A percentile compares a stretch with the other conserved stretches of the same genome.
These are phyloP conservation scores for Arbacia lixula DNA, from an alignment of 53 echinoderm and acorn worm genomes.

Conservation along the genomic window DNA sequence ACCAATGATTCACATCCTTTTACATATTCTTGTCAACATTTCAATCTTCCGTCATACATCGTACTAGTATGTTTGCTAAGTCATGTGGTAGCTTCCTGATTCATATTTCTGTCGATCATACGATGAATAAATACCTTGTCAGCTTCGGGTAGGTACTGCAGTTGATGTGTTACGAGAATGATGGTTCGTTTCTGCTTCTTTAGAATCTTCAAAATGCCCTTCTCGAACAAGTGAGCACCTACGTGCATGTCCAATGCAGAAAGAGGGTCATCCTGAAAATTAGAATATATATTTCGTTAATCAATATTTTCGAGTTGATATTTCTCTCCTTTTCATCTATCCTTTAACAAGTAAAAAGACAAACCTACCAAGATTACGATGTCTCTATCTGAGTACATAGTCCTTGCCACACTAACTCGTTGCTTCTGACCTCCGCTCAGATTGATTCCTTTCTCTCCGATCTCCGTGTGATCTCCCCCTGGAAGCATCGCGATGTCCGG, in stretches of 20 bases:
- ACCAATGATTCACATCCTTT: no score
- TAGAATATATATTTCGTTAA: no score
- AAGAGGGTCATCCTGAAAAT: slow-evolving; percentile 88
- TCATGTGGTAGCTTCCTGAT: no score
- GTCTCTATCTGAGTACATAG: slow-evolving; percentile 72
- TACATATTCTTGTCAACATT: no score
- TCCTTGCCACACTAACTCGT: slow-evolving; percentile 77
- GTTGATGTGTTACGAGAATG: slow-evolving; percentile 83
- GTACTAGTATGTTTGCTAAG: no score
- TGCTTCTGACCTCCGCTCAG: slow-evolving; percentile 86
- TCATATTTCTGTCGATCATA: no score
- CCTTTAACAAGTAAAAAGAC: no score
- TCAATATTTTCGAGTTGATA: no score
- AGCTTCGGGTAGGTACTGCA: slow-evolving; percentile 79
- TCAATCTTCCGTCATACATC: no score
- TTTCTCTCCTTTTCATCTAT: no score
- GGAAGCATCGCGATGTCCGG: slow-evolving; percentile 80
- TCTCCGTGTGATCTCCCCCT: slow-evolving; percentile 83
- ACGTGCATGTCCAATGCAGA: slow-evolving; percentile 84
- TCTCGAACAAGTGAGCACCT: slow-evolving; percentile 76
- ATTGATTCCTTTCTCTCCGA: slow-evolving; percentile 85
- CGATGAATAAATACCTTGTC: slow-evolving; percentile 52
- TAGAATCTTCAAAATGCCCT: slow-evolving; percentile 74
- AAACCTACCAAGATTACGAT: slow-evolving; percentile 83
- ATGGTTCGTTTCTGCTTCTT: slow-evolving; percentile 73